A percentile compares a stretch with the other conserved stretches of the same genome.
These are phyloP conservation scores for Lepus townsendii DNA, from an alignment of 2,797 vertebrate genomes.

Conservation along the genomic window DNA sequence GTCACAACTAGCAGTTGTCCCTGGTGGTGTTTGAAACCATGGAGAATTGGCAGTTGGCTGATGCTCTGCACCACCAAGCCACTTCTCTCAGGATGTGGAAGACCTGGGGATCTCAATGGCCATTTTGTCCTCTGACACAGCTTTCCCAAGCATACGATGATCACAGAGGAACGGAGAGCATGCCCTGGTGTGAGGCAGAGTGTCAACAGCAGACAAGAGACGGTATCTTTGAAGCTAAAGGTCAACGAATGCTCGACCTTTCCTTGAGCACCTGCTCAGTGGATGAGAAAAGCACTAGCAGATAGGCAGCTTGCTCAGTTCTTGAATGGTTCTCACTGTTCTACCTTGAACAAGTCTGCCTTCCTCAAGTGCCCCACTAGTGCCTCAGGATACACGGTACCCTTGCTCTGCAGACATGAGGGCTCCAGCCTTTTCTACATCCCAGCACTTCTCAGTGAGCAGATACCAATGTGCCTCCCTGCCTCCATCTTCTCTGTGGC, in stretches of 20 bases:
- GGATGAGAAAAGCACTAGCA: background rate
- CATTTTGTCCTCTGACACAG: background rate
- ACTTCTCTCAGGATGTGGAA: background rate
- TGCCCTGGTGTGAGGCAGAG: background rate
- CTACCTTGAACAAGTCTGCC: background rate
- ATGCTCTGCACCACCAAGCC: fast-evolving
- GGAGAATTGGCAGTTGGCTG: background rate
- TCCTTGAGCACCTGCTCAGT: background rate
- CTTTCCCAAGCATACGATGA: background rate
- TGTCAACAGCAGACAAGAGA: background rate
- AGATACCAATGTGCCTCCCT: background rate
- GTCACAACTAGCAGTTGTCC: background rate
- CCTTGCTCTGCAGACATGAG: background rate
- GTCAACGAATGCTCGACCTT: background rate
- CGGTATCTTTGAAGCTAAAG: background rate
- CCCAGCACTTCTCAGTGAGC: background rate
- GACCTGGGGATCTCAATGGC: fast-evolving
- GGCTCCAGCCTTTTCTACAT: too few relatives aligned
- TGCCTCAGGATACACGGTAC: fast-evolving
- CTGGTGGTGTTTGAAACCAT: background rate
- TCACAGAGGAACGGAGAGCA: fast-evolving
- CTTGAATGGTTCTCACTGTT: background rate
- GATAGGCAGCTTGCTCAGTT: background rate
- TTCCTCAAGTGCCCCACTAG: background rate
- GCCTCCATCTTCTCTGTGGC: background rate